A percentile compares a stretch with the other conserved stretches of the same genome.
Evolutionary conservation across 2,888 invertebrate genomes (phyloP).

Genomic region (Lithophane socia): DNA sequence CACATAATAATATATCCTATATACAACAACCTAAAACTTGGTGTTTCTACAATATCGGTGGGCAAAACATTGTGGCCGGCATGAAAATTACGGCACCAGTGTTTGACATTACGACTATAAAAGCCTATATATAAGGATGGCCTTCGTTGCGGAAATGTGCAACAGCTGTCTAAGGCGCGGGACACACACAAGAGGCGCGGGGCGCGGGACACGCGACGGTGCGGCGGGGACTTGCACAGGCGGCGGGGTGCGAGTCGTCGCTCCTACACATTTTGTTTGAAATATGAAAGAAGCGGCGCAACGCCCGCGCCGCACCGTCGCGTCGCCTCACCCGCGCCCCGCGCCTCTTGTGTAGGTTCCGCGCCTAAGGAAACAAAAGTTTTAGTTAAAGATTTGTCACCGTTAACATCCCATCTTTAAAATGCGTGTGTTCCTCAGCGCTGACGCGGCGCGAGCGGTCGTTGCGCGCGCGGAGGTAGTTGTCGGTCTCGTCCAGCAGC

Average conservation of each 20-base stretch:
- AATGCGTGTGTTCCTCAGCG: conserved; percentile 76
- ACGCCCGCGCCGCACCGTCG: too few relatives aligned
- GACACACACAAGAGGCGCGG: too few relatives aligned
- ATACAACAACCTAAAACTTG: neutral
- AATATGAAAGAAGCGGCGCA: too few relatives aligned
- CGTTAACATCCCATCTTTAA: conserved; percentile 78
- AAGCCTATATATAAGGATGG: neutral
- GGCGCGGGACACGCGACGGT: too few relatives aligned
- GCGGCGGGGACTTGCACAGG: too few relatives aligned
- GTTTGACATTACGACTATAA: neutral
- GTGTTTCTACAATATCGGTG: neutral
- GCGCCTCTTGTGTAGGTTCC: too few relatives aligned
- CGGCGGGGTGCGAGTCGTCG: too few relatives aligned
- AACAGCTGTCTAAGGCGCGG: neutral
- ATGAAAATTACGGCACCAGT: neutral
- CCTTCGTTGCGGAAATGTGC: neutral
- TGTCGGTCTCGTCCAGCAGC: conserved; percentile 95
- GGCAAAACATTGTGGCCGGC: neutral
- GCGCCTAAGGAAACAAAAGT: neutral
- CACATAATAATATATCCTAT: neutral
- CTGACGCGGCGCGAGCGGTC: conserved; percentile 80
- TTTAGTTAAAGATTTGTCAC: conserved; percentile 66
- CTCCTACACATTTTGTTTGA: too few relatives aligned
- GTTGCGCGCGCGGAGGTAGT: conserved; percentile 91
- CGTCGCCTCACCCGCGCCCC: too few relatives aligned